Conservation (phyloP, 1,140 invertebrate species). For the Periplaneta americana region DNA sequence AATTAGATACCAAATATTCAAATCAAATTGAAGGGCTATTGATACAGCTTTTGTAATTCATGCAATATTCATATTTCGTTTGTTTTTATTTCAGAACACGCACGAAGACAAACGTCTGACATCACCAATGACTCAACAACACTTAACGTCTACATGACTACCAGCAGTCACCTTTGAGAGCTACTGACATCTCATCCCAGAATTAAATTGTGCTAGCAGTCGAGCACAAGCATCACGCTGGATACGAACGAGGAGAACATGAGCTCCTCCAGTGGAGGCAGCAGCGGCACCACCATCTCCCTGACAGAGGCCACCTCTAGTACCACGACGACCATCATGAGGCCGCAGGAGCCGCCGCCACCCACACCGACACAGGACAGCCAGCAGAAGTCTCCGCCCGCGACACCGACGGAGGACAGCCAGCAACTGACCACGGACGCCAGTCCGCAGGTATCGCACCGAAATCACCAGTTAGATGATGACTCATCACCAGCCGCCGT, state of each 20-base stretch:
- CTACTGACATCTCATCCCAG: background rate
- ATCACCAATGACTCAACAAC: background rate
- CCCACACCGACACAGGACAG: background rate
- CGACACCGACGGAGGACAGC: background rate
- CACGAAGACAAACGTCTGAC: background rate
- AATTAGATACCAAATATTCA: background rate
- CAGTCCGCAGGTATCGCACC: background rate
- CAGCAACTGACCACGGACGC: background rate
- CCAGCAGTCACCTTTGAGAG: background rate
- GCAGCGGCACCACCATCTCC: background rate
- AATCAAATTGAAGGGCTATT: background rate
- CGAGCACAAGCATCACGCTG: background rate
- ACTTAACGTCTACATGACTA: background rate
- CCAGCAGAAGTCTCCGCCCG: background rate
- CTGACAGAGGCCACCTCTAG: background rate
- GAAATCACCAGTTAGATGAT: background rate
- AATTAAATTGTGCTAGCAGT: background rate
- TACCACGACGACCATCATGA: background rate
- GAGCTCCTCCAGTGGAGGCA: background rate
- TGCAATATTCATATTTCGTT: no score
- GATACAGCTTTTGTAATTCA: no score
- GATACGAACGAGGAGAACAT: conserved; percentile 1
- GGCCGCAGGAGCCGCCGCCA: background rate
- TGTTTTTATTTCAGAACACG: background rate
- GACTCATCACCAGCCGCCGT: background rate